Conservation (phyloP, 2,797 vertebrate species). For the Onychomys torridus region DNA sequence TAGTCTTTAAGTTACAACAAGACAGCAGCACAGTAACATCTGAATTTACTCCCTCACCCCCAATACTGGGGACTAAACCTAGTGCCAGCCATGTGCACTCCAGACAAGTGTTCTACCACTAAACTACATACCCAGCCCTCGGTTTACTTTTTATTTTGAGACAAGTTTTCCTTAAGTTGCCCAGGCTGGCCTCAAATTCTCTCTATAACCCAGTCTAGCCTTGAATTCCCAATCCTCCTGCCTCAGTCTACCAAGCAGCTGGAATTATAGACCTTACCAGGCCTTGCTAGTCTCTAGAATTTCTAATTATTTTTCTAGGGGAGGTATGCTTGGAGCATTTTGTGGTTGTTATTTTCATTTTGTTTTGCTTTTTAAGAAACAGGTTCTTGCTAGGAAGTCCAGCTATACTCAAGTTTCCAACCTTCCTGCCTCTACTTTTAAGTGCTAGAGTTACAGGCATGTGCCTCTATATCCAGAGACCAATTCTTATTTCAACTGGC, state of each 20-base stretch:
- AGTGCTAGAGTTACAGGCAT: neutral
- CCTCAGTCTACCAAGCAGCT: neutral
- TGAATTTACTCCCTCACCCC: neutral
- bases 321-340: neutral
- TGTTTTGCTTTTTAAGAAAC: neutral
- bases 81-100: neutral
- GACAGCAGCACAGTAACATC: neutral
- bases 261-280: neutral
- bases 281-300: neutral
- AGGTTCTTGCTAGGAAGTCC: neutral
- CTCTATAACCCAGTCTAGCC: neutral
- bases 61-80: too few relatives aligned
- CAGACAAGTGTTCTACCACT: neutral
- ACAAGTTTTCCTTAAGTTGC: neutral
- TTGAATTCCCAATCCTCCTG: neutral
- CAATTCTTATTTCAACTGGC: constrained; percentile 34
- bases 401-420: neutral
- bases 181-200: neutral
- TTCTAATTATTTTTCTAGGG: neutral
- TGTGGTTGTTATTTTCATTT: neutral
- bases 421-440: neutral
- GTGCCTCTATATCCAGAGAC: neutral
- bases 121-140: neutral
- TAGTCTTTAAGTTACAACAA: constrained; percentile 34
- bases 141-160: neutral